Percentiles rank a stretch among this genome's conserved stretches.
Conservation (phyloP, 2,888 invertebrate genomes). For the Drosophila macrospina region DNA sequence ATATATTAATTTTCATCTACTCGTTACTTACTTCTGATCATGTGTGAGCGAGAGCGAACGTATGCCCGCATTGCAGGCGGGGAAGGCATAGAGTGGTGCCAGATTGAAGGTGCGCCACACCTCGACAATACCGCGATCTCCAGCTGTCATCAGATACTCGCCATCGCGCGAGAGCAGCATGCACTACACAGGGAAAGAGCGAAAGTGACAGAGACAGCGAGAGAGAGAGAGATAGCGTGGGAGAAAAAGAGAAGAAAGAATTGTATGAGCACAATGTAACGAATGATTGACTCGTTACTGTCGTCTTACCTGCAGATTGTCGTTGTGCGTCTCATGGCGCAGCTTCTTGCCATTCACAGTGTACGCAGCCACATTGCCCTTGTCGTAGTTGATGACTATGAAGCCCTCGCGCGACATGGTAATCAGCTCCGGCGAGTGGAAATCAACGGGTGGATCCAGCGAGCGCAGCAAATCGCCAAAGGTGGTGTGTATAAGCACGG, state of each 20-base stretch:
- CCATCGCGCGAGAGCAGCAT: conserved; percentile 98
- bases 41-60: conserved; percentile 97
- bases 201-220: not conserved
- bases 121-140: conserved; percentile 98
- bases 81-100: conserved; percentile 98
- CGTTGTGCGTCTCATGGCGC: conserved; percentile 96
- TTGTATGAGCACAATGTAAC: not conserved
- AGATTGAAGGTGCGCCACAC: conserved; percentile 99
- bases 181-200: conserved; percentile 87
- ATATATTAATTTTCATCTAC: not conserved
- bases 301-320: conserved; percentile 94
- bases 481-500: conserved; percentile 98
- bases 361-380: conserved; percentile 96
- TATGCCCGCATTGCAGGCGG: conserved; percentile 97
- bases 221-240: not conserved
- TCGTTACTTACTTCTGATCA: conserved; percentile 95
- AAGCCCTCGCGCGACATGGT: conserved; percentile 98
- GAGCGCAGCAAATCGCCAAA: conserved; percentile 97
- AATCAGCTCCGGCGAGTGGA: conserved; percentile 92
- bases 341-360: conserved; percentile 97
- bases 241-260: not conserved
- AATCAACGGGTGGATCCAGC: conserved; percentile 92
- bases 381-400: conserved; percentile 96
- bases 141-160: conserved; percentile 99
- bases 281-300: not conserved